Conservation (phyloP, 1,140 invertebrate species). For the Ephestia elutella region DNA sequence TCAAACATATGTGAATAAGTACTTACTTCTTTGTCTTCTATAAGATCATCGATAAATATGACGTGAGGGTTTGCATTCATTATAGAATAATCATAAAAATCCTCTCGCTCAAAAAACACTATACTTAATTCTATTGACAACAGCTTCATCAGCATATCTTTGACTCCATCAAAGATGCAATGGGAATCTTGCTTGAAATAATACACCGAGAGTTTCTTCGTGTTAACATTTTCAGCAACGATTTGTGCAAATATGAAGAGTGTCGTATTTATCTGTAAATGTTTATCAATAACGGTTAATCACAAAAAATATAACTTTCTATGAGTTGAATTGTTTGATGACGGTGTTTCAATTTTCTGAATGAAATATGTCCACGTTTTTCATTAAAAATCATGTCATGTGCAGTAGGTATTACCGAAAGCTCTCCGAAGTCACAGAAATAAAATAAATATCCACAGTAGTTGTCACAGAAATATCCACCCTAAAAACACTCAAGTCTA, state of each 20-base stretch:
- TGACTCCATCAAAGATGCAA: not conserved
- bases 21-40: not conserved
- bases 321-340: too few species aligned
- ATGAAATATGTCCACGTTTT: too few species aligned
- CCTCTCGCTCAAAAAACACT: not conserved
- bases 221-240: not conserved
- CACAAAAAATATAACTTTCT: too few species aligned
- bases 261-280: not conserved
- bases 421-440: too few species aligned
- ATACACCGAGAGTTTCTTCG: not conserved
- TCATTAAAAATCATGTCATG: too few species aligned
- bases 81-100: not conserved
- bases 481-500: too few species aligned
- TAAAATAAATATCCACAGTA: too few species aligned
- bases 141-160: not conserved
- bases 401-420: too few species aligned
- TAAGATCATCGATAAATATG: not conserved
- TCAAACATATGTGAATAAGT: too few species aligned
- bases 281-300: too few species aligned
- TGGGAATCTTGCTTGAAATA: not conserved
- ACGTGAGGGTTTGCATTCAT: not conserved
- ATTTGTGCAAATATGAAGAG: not conserved
- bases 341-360: too few species aligned
- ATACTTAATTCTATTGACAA: not conserved
- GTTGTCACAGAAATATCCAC: too few species aligned